phyloP scores from a whole-genome alignment of 2,888 invertebrate species.

The Trimorus sp. region DNA sequence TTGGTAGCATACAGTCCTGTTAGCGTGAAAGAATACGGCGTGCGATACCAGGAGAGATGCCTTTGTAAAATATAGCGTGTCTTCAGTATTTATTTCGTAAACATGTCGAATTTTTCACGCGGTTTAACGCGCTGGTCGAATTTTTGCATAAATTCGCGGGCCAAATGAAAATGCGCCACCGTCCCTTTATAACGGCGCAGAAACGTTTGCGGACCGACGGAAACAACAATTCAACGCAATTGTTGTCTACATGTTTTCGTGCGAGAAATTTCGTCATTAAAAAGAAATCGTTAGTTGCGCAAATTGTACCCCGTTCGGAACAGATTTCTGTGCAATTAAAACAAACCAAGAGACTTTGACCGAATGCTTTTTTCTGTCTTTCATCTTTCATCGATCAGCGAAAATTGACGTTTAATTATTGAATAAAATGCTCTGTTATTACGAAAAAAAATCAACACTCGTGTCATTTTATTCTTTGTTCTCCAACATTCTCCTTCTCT shows the following conservation, averaged over 20 bases:
- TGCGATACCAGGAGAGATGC: conserved; percentile 61
- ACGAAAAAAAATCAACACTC: conserved; percentile 64
- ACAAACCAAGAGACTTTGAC: conserved; percentile 16
- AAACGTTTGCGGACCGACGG: background rate
- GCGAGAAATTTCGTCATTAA: no score
- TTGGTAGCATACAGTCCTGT: conserved; percentile 64
- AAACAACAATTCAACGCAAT: conserved; percentile 3
- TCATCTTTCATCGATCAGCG: conserved; percentile 61
- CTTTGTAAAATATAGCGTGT: conserved; percentile 67
- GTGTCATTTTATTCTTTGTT: conserved; percentile 33
- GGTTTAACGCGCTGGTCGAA: conserved; percentile 60
- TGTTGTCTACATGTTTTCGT: conserved; percentile 35
- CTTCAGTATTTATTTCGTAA: conserved; percentile 68
- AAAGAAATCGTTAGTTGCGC: conserved; percentile 6
- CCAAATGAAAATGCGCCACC: conserved; percentile 35
- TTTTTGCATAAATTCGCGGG: conserved; percentile 43
- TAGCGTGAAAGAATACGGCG: conserved; percentile 62
- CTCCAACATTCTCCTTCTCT: conserved; percentile 25
- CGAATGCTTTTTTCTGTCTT: conserved; percentile 42
- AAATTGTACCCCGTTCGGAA: conserved; percentile 57
- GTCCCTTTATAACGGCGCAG: conserved; percentile 17
- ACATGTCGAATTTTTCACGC: conserved; percentile 64
- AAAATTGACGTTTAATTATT: conserved; percentile 61
- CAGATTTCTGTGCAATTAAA: conserved; percentile 58
- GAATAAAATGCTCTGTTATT: conserved; percentile 76